A percentile compares a stretch with the other conserved stretches of the same genome.
Conservation (phyloP, 2,797 vertebrate genomes). For the Phaenicophaeus curvirostris region DNA sequence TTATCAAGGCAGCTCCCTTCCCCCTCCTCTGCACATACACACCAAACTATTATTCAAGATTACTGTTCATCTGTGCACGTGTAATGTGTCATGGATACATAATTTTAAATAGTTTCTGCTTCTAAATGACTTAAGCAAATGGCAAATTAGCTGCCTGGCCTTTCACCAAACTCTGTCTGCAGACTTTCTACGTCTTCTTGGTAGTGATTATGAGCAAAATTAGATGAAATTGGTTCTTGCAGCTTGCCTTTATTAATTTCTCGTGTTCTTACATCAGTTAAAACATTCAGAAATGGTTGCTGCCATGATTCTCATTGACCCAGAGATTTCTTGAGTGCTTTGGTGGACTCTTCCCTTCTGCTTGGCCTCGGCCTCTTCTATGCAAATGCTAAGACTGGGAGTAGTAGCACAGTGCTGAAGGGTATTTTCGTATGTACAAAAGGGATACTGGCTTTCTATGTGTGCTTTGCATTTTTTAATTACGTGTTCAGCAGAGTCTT, state of each 20-base stretch:
- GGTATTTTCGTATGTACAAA: background rate
- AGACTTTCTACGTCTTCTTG: background rate
- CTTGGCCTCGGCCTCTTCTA: background rate
- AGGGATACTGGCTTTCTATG: background rate
- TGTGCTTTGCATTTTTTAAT: background rate
- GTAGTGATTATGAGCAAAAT: conserved; percentile 19
- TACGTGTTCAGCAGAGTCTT: background rate
- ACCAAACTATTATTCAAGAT: conserved; percentile 53
- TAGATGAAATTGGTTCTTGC: conserved; percentile 25
- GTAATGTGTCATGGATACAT: conserved; percentile 58
- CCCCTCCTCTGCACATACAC: background rate
- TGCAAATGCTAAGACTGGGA: background rate
- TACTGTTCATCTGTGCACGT: conserved; percentile 48
- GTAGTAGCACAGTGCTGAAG: background rate
- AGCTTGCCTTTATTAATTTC: conserved; percentile 49
- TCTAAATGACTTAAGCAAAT: conserved; percentile 53
- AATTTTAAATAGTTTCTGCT: conserved; percentile 57
- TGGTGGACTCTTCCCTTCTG: background rate
- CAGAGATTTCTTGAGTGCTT: conserved; percentile 5
- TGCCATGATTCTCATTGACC: conserved; percentile 5
- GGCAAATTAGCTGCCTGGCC: conserved; percentile 43
- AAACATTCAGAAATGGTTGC: conserved; percentile 13
- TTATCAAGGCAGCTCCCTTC: conserved; percentile 34
- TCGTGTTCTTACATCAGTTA: conserved; percentile 30
- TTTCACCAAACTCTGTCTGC: conserved; percentile 36